Evolutionary conservation across 2,113 vertebrate genomes (phyloP), one percentile per base, ranked within the genome.

Genomic region (Hippocampus barbouri): DNA sequence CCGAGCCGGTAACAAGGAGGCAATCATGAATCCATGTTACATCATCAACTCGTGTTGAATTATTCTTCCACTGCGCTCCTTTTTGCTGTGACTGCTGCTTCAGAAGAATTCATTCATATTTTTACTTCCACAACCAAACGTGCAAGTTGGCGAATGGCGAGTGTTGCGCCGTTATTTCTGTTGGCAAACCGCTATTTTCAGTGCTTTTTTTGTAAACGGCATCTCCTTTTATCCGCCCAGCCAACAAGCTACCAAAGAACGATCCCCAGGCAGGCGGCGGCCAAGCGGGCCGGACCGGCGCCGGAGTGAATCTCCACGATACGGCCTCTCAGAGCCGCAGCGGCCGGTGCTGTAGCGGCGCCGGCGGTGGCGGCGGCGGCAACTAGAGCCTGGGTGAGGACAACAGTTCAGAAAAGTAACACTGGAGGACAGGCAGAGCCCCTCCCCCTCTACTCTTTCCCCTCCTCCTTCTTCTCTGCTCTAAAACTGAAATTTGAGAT

Each of bases 181-280:
- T 18, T 51, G 16, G 0, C 16, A 51, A 51, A 51, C 47, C 5
- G 18, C 16, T 51, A 0, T 12, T 51, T 10, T 23, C 6, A 2
- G 5, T 5, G 0, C 34, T 7, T 38, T 38, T 38, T 25, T 25
- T 25, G 23, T 57, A 27, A 57, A 12, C 56, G 25, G 23, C n/a
- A 12, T 41, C 61, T 41, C 11, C 2, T 1, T 70, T 25, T 68
- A 0, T 68, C 66, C 5, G 34, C 66, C 54, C 60, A 98, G 97
- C 97, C 64, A 98, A 96, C 92, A 98, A 98, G 86, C 92, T 98
- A 83, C 96, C 96, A 77, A 98, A 96, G 93, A 98, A 88, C 0
- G 96, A 98, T 61, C 92, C 95, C 69, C 94, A 95, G 89, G 93
- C 86, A 0, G 90, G 89, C 81, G 75, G 91, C 1, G 95, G 94